Evolutionary conservation across 1,140 invertebrate genomes (phyloP), one percentile per base, ranked within the genome.

Genomic region (Drosophila oshimai): DNA sequence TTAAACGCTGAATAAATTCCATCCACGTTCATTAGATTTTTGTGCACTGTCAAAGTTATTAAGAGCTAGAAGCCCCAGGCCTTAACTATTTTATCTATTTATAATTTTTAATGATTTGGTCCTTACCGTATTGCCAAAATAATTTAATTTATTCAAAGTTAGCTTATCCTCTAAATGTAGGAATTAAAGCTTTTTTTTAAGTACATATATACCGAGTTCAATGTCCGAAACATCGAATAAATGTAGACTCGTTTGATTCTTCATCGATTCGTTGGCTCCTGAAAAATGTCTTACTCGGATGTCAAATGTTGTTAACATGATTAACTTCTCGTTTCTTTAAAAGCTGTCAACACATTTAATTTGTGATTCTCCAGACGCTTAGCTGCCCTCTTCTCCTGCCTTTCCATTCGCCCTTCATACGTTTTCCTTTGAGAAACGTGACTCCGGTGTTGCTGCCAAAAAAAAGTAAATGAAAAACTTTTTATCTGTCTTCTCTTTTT

Each of bases 391-490:
- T 61, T 36, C 6, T 29, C 20, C 7, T 3, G 44, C 6, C 28
- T 41, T 42, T 39, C 34, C 6, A 9, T n/a, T 18, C n/a, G 36
- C 10, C 6, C 26, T 26, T 44, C 41, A 44, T 44, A 26, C 22
- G 24, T 26, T 60, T 62, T 62, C 37, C 58, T 60, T 62, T 60
- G 22, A 34, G 28, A 62, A 62, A 62, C 58, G 58, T 62, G 58
- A 62, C 58, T 62, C 22, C 37, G 53, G 28, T 34, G 26, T 58
- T 26, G 37, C 13, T 6, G 1, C 12, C 17, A 6, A 41, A 54
- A 15, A 26, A 18, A 18, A 13, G 24, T 20, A 34, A 34, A 28
- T 34, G 18, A 41, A 54, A 22, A 58, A 34, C 28, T 41, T 58
- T 45, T 28, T 50, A 22, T 67, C 29, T 22, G 33, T 28, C n/a